These are phyloP conservation scores for Epinotia bilunana DNA, from an alignment of 2,888 invertebrate species.

Conservation along the genomic window DNA sequence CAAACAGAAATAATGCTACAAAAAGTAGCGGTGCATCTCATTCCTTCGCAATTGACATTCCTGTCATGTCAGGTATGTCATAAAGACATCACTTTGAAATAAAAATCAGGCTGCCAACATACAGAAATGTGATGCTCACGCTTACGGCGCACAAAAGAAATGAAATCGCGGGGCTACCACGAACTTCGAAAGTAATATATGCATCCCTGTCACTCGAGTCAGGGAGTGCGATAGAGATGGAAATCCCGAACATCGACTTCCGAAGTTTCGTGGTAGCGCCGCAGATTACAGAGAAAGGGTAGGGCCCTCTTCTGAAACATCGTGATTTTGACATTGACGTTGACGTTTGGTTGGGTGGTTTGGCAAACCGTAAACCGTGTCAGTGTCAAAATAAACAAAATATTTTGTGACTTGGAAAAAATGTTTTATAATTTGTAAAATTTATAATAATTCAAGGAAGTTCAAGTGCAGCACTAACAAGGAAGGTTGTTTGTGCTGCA, in stretches of 20 bases:
- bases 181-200: too few relatives aligned
- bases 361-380: neutral
- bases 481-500: neutral
- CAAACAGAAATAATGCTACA: slow-evolving; percentile 12
- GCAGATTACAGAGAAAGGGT: too few relatives aligned
- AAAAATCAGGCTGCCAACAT: slow-evolving; percentile 26
- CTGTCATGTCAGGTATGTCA: neutral
- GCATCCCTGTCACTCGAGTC: too few relatives aligned
- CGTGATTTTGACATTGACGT: slow-evolving; percentile 5
- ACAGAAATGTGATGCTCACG: neutral
- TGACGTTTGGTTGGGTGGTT: neutral
- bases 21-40: slow-evolving; percentile 12
- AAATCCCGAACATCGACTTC: too few relatives aligned
- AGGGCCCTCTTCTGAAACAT: too few relatives aligned
- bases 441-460: neutral
- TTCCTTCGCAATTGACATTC: neutral
- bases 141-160: neutral
- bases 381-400: neutral
- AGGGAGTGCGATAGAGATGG: too few relatives aligned
- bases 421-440: neutral
- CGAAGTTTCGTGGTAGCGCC: too few relatives aligned
- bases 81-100: slow-evolving; percentile 3
- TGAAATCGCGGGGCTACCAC: too few relatives aligned
- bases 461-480: too few relatives aligned
- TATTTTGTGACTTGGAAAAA: neutral